These are phyloP conservation scores for Gadus chalcogrammus DNA, from an alignment of 2,113 vertebrate genomes.

Conservation along the genomic window DNA sequence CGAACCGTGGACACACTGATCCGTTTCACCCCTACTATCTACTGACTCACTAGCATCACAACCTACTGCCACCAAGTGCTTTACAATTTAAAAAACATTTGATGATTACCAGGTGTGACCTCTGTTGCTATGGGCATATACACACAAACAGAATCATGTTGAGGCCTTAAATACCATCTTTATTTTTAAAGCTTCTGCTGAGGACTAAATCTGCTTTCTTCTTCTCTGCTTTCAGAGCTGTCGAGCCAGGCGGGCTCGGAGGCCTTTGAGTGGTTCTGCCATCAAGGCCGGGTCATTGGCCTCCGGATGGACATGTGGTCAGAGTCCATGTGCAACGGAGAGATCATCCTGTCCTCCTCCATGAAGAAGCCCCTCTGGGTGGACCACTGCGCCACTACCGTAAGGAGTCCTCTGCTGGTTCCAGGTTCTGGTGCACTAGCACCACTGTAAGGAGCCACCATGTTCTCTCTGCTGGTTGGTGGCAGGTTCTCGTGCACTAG, in stretches of 20 bases:
- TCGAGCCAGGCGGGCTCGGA: constrained; percentile 50
- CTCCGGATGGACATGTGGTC: constrained; percentile 51
- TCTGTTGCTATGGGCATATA: too few species aligned
- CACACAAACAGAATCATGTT: too few species aligned
- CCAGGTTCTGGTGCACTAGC: too few species aligned
- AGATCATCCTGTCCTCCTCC: constrained; percentile 69
- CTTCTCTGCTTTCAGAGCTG: constrained; percentile 15
- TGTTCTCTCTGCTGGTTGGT: background rate
- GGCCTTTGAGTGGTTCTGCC: constrained; percentile 69
- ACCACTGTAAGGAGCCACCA: constrained; percentile 45
- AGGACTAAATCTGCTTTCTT: background rate
- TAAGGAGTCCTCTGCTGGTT: too few species aligned
- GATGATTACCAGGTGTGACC: too few species aligned
- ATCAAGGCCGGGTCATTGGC: constrained; percentile 62
- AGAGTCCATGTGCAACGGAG: constrained; percentile 59
- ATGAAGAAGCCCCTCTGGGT: constrained; percentile 73
- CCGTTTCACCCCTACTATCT: too few species aligned
- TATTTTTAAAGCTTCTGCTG: too few species aligned
- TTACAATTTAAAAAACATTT: background rate
- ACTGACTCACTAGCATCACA: background rate
- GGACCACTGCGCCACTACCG: constrained; percentile 58
- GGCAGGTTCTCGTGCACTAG: too few species aligned
- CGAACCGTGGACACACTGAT: too few species aligned
- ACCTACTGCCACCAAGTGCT: background rate
- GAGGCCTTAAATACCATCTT: too few species aligned